A percentile compares a stretch with the other conserved stretches of the same genome.
Conservation (phyloP, 2,888 invertebrate genomes). For the Steinernema scapterisci region DNA sequence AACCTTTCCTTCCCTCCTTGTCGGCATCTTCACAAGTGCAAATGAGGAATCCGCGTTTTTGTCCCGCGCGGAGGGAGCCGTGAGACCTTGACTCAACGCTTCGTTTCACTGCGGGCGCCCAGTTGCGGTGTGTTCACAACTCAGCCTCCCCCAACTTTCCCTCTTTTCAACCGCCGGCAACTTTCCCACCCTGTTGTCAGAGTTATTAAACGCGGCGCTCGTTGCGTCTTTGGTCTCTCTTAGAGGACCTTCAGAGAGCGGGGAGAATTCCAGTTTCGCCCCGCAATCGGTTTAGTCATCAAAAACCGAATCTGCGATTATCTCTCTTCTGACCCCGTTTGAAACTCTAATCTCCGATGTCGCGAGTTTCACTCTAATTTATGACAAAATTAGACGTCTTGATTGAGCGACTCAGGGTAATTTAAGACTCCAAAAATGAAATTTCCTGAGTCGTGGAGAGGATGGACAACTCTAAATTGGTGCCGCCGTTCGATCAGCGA, state of each 20-base stretch:
- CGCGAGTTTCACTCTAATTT: no score
- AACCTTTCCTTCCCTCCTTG: no score
- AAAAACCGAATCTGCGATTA: constrained; percentile 14
- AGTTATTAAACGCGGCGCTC: constrained; percentile 19
- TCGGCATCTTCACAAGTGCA: constrained; percentile 26
- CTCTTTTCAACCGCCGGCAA: background rate
- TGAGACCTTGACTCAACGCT: constrained; percentile 7
- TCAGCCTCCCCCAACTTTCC: background rate
- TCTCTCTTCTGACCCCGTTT: constrained; percentile 23
- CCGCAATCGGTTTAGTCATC: constrained; percentile 17
- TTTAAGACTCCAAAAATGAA: background rate
- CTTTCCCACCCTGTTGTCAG: background rate
- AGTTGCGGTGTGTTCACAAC: background rate
- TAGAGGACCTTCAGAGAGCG: no score
- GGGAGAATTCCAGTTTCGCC: constrained; percentile 13
- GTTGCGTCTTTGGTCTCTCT: background rate
- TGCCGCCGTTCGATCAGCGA: background rate
- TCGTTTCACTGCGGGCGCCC: background rate
- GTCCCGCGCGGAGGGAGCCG: background rate
- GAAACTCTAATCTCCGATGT: no score
- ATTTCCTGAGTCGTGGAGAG: background rate
- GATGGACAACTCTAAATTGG: constrained; percentile 1
- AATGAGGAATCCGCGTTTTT: constrained; percentile 3
- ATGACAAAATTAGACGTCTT: no score
- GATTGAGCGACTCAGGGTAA: background rate